A percentile compares a stretch with the other conserved stretches of the same genome.
These are phyloP conservation scores for Rotaria macrura DNA, from an alignment of 2,888 invertebrate genomes.

Conservation along the genomic window DNA sequence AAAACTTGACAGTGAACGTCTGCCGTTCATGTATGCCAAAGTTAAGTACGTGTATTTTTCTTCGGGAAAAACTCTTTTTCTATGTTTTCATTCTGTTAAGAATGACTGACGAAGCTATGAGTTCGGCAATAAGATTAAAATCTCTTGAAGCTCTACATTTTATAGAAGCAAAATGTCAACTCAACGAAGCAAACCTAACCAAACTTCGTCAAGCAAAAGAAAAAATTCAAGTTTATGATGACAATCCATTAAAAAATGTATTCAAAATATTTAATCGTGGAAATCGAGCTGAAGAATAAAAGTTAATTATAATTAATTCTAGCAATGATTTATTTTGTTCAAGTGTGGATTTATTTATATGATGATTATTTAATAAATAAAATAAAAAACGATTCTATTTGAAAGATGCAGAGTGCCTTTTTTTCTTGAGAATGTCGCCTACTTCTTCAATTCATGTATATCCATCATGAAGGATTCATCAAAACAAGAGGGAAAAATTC, in stretches of 20 bases:
- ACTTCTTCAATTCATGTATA: too few relatives aligned
- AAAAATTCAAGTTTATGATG: neutral
- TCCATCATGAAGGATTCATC: too few relatives aligned
- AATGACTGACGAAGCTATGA: conserved; percentile 5
- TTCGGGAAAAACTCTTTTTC: neutral
- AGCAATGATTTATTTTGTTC: neutral
- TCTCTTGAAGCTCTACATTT: neutral
- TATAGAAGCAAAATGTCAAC: neutral
- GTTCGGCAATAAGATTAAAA: neutral
- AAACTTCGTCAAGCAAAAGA: neutral
- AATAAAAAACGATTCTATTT: neutral
- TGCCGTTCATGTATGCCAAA: neutral
- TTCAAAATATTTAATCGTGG: neutral
- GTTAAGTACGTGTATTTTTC: neutral
- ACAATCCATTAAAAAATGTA: conserved; percentile 16
- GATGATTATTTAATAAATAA: neutral
- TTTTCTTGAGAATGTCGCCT: too few relatives aligned
- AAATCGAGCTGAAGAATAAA: neutral
- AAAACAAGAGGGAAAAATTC: too few relatives aligned
- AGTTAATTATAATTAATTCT: neutral
- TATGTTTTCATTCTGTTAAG: neutral
- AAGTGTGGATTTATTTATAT: neutral
- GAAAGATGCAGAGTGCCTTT: too few relatives aligned
- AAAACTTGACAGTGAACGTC: neutral
- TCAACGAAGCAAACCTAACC: neutral